Conservation (phyloP, 2,797 vertebrate genomes). For the Hippocampus kuda region DNA sequence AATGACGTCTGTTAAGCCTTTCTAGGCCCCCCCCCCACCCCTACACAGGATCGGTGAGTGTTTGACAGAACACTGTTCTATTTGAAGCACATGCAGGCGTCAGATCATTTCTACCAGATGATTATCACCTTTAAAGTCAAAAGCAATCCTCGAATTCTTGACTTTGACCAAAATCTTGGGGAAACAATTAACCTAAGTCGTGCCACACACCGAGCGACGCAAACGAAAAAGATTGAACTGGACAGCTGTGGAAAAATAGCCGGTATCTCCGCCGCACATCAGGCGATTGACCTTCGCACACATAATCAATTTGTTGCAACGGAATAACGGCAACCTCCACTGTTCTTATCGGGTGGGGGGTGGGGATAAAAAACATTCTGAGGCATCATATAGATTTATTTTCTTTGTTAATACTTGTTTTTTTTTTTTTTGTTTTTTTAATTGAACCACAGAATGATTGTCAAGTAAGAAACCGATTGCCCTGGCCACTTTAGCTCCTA, state of each 20-base stretch:
- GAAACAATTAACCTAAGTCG: background rate
- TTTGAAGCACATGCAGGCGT: background rate
- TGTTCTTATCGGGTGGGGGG: background rate
- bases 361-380: too few species aligned
- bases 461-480: too few species aligned
- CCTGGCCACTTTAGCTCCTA: background rate
- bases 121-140: background rate
- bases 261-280: background rate
- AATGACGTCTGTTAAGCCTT: background rate
- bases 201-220: background rate
- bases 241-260: background rate
- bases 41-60: background rate
- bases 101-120: background rate
- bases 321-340: background rate
- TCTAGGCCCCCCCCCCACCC: background rate
- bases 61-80: background rate
- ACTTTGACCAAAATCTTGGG: background rate
- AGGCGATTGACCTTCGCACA: background rate
- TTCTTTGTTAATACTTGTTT: background rate
- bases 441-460: background rate
- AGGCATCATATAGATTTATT: background rate
- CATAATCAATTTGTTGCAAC: background rate
- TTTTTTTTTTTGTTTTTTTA: too few species aligned
- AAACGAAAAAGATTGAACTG: background rate
- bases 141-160: background rate